phyloP scores from a whole-genome alignment of 2,797 vertebrate species.

The Mastacembelus armatus region DNA sequence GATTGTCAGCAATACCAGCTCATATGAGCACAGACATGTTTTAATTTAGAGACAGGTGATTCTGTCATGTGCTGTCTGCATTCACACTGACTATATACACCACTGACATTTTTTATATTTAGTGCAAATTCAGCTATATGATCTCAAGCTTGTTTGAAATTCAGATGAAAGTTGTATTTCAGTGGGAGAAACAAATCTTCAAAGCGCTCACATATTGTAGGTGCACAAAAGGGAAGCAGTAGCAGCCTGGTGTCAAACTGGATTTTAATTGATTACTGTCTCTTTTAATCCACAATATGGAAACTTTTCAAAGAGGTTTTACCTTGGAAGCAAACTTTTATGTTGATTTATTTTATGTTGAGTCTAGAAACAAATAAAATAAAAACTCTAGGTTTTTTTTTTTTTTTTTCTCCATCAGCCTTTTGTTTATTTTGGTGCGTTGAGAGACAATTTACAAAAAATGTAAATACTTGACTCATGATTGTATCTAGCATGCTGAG shows the following conservation, averaged over 20 bases:
- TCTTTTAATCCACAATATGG: constrained; percentile 27
- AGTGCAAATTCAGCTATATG: constrained; percentile 5
- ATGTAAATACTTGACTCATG: constrained; percentile 48
- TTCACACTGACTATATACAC: background rate
- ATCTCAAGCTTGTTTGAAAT: constrained; percentile 39
- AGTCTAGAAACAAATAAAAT: constrained; percentile 35
- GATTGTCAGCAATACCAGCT: constrained; percentile 24
- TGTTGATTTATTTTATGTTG: constrained; percentile 23
- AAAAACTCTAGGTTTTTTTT: constrained; percentile 10
- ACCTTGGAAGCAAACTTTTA: constrained; percentile 27
- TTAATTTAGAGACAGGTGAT: constrained; percentile 4
- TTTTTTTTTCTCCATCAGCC: constrained; percentile 30
- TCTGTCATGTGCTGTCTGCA: background rate
- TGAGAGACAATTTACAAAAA: constrained; percentile 10
- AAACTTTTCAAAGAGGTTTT: constrained; percentile 39
- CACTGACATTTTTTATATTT: constrained; percentile 30
- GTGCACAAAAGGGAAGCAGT: constrained; percentile 30
- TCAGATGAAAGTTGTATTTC: constrained; percentile 25
- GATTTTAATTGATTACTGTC: constrained; percentile 48
- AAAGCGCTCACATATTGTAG: constrained; percentile 33
- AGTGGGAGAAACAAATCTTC: constrained; percentile 38
- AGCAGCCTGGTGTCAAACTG: constrained; percentile 35
- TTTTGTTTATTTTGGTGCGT: constrained; percentile 24
- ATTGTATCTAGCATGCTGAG: constrained; percentile 13
- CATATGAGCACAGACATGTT: constrained; percentile 7